Percentiles rank a stretch among this genome's conserved stretches.
Evolutionary conservation across 2,888 invertebrate genomes (phyloP).

Genomic region (Neoascia interrupta): DNA sequence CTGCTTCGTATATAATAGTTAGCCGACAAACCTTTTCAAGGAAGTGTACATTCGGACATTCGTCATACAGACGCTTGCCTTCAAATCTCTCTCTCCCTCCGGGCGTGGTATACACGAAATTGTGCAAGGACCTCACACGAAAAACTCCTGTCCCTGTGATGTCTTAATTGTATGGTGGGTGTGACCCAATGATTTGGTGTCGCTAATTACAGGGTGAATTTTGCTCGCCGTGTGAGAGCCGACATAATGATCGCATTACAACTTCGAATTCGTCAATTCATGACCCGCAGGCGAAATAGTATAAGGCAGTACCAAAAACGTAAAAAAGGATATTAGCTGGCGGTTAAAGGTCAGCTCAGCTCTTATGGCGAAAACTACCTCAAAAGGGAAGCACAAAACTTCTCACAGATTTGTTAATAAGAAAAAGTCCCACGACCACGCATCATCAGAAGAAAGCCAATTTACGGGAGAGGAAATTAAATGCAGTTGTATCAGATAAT

Average conservation of each 20-base stretch:
- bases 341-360: constrained; percentile 31
- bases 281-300: constrained; percentile 17
- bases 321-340: constrained; percentile 28
- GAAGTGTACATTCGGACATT: constrained; percentile 48
- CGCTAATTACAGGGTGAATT: constrained; percentile 77
- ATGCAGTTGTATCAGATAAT: constrained; percentile 62
- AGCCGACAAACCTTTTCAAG: constrained; percentile 25
- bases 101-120: background rate
- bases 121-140: constrained; percentile 62
- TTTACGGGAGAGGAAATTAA: constrained; percentile 57
- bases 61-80: constrained; percentile 45
- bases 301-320: background rate
- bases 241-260: constrained; percentile 49
- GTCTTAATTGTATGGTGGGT: constrained; percentile 71
- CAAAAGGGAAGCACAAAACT: constrained; percentile 18
- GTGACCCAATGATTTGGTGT: constrained; percentile 75
- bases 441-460: constrained; percentile 53
- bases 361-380: constrained; percentile 6
- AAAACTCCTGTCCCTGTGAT: constrained; percentile 47
- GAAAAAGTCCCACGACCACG: constrained; percentile 56
- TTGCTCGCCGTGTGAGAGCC: constrained; percentile 68
- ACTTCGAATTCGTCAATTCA: constrained; percentile 53
- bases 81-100: background rate
- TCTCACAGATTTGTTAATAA: constrained; percentile 58
- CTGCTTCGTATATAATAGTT: background rate